A percentile compares a stretch with the other conserved stretches of the same genome.
These are phyloP conservation scores for Arenaria interpres DNA, from an alignment of 2,113 vertebrate genomes.

Conservation along the genomic window DNA sequence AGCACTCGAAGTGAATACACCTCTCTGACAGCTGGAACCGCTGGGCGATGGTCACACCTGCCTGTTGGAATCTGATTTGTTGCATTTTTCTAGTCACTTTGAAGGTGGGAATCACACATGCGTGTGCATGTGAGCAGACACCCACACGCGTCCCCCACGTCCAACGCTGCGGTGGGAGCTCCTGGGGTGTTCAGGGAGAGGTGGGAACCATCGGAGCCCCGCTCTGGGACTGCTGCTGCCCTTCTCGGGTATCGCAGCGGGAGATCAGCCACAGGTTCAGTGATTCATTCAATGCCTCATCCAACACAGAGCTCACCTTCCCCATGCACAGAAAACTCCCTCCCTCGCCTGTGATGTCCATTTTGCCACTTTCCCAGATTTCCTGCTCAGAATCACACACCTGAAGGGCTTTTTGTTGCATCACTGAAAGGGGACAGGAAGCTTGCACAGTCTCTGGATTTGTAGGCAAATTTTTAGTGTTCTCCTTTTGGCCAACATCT, in stretches of 20 bases:
- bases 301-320: rapidly evolving
- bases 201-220: not conserved
- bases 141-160: not conserved
- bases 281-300: too few species aligned
- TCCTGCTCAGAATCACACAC: not conserved
- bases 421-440: not conserved
- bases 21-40: not conserved
- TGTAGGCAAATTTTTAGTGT: not conserved
- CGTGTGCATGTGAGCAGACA: not conserved
- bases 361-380: not conserved
- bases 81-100: not conserved
- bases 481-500: not conserved
- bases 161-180: rapidly evolving
- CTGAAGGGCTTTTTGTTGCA: not conserved
- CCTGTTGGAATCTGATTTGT: not conserved
- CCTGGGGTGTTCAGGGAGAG: not conserved
- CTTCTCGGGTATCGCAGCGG: rapidly evolving
- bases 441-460: not conserved
- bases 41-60: not conserved
- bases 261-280: not conserved
- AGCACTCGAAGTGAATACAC: not conserved
- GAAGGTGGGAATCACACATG: not conserved
- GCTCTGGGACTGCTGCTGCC: not conserved
- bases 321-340: rapidly evolving
- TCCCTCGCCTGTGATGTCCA: not conserved